phyloP scores from a whole-genome alignment of 2,888 invertebrate genomes.

The Pachycephus smyrnensis region DNA sequence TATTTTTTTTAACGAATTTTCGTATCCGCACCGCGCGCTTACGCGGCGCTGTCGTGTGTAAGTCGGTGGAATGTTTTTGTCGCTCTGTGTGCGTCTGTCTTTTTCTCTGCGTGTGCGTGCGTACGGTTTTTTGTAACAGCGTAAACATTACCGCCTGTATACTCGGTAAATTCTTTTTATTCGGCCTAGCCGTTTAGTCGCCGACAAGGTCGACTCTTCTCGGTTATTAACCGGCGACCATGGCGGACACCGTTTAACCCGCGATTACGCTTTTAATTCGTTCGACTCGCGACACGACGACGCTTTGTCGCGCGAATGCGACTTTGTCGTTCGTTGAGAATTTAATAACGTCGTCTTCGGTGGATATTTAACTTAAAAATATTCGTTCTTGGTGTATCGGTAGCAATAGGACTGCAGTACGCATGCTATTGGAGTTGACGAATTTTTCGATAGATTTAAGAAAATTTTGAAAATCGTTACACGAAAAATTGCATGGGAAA shows the following conservation, averaged over 20 bases:
- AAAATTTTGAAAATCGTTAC: no score
- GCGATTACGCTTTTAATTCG: background rate
- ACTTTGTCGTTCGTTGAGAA: background rate
- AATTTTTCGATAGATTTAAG: no score
- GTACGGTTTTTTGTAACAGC: background rate
- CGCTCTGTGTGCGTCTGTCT: no score
- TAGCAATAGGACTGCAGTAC: accelerated
- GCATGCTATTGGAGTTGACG: no score
- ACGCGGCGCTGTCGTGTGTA: background rate
- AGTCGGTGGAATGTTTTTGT: background rate
- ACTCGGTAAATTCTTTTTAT: background rate
- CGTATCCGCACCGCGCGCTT: background rate
- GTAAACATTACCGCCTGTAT: background rate
- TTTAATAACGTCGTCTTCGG: background rate
- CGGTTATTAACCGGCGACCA: background rate
- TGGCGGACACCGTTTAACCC: constrained; percentile 5
- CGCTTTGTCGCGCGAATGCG: background rate
- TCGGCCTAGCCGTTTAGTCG: background rate
- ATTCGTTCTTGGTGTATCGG: background rate
- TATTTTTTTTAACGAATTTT: background rate
- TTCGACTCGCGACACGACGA: background rate
- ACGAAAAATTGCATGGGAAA: no score
- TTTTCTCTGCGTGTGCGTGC: background rate
- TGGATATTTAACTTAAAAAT: background rate
- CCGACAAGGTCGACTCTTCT: background rate